Base-by-base conservation (phyloP, 2,888 invertebrate genomes). In the Helobdella robusta region DNA sequence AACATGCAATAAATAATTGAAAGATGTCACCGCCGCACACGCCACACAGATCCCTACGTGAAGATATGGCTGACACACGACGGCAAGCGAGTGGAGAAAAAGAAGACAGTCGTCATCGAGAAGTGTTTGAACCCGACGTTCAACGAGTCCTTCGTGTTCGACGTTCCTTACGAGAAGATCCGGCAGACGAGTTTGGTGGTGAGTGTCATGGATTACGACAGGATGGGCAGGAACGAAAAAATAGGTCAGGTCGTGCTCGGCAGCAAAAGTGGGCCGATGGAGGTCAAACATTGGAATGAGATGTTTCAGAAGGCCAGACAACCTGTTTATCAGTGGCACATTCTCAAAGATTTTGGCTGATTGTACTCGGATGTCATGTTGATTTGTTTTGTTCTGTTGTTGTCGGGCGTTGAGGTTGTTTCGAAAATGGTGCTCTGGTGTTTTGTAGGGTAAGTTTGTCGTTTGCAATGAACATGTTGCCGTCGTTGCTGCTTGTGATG, bases 41-140 rank as follows among this genome's bases (percentile, higher is more conserved):
- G n/a, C n/a, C n/a, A n/a, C n/a, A 58, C 84, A 93, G 94, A 94
- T 86, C 94, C 94, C 0, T 94, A 94, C 81, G 93, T 93, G 18
- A 94, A 94, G 80, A 89, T 94, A 18, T 94, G 93, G 93, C 85
- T 94, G 52, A 90, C 91, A 75, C 91, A 91, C 76, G 92, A 91
- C 40, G 91, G 91, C 78, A 91, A 92, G 75, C 86, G 89, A 73
- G 88, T 92, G 73, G 93, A 94, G 82, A 94, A 94, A 77, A 93
- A 93, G 84, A 94, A 93, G 63, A 90, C 91, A 69, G 88, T 91
- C 77, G 77, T 78, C 64, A 76, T 77, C 69, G 78, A 78, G 72
- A 73, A 77, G 82, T 92, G 91, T 64, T 83, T 94, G 73, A 92
- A 94, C 82, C 94, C 94, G 0, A 87, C 92, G 68, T 94, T 92